These are phyloP conservation scores for Cryptomyrus ogoouensis DNA, from an alignment of 2,113 vertebrate species.

Conservation along the genomic window DNA sequence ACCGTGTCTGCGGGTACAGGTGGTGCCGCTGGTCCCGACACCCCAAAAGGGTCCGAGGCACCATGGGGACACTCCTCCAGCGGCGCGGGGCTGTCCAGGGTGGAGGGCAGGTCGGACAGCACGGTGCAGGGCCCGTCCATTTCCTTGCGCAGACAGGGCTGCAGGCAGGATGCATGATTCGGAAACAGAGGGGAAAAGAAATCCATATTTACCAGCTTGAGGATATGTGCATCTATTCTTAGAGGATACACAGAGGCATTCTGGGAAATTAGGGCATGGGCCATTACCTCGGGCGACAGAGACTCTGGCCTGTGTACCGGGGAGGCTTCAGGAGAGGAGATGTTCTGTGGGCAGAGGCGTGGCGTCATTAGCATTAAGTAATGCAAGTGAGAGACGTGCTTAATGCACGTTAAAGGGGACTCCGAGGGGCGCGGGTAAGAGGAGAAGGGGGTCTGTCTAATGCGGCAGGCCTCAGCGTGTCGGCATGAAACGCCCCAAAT, in stretches of 20 bases:
- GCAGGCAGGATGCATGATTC: conserved; percentile 23
- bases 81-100: conserved; percentile 68
- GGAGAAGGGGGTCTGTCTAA: not conserved
- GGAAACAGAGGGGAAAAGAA: not conserved
- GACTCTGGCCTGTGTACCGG: conserved; percentile 84
- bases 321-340: conserved; percentile 90
- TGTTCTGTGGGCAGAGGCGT: conserved; percentile 69
- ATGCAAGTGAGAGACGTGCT: not conserved
- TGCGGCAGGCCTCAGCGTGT: not conserved
- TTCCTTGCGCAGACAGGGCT: conserved; percentile 82
- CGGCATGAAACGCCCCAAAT: not conserved
- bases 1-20: conserved; percentile 60
- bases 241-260: not conserved
- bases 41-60: conserved; percentile 38
- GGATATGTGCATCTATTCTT: not conserved
- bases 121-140: conserved; percentile 66
- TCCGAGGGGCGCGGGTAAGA: not conserved
- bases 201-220: not conserved
- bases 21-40: conserved; percentile 37
- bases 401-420: not conserved
- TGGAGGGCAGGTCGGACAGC: conserved; percentile 72
- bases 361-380: not conserved
- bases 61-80: conserved; percentile 59
- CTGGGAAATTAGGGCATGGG: not conserved
- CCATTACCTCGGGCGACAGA: conserved; percentile 86